Base-by-base conservation (phyloP, 2,113 vertebrate species). In the Cariama cristata region DNA sequence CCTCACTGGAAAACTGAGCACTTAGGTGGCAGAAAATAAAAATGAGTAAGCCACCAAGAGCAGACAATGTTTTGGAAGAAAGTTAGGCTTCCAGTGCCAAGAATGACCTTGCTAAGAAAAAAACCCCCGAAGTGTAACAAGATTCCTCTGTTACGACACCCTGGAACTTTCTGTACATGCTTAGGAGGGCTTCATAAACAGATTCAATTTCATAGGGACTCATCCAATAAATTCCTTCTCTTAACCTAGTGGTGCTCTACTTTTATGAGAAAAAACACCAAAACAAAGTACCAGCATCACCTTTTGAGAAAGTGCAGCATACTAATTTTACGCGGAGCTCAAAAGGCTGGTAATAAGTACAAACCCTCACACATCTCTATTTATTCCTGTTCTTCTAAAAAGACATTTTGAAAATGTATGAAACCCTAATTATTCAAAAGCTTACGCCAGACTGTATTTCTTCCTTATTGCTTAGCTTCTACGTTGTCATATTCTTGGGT, bases 121-220 rank as follows among this genome's bases (percentile, higher is more conserved):
- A 86, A 88, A 68, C 17, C 0, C 0, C 1, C 24, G 3, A 79
- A 88, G 71, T 8, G 58, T 55, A 96, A 94, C 53, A 85, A 93
- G 66, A 96, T 56, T 84, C 64, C 68, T 63, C 55, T 94, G 64
- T 82, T 86, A 67, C 17, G 47, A 93, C 67, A 92, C 52, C 64
- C 90, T 93, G 68, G 90, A 95, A 97, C 76, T 93, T 96, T 97
- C 85, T 88, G 85, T 83, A 40, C 3, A 0, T 52, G 85, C 28
- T 92, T 86, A 52, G 17, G 24, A 94, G 69, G 68, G 52, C n/a
- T 90, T 93, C 76, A 79, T 55, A 82, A 95, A 73, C 22, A 90
- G 81, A 86, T 82, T 79, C 40, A 64, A 23, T 88, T 93, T 86
- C 85, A 45, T 2, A 76, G 38, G 62, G 12, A 67, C 47, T 86